Base-by-base conservation (phyloP, 2,113 vertebrate genomes). In the Holacanthus passer region DNA sequence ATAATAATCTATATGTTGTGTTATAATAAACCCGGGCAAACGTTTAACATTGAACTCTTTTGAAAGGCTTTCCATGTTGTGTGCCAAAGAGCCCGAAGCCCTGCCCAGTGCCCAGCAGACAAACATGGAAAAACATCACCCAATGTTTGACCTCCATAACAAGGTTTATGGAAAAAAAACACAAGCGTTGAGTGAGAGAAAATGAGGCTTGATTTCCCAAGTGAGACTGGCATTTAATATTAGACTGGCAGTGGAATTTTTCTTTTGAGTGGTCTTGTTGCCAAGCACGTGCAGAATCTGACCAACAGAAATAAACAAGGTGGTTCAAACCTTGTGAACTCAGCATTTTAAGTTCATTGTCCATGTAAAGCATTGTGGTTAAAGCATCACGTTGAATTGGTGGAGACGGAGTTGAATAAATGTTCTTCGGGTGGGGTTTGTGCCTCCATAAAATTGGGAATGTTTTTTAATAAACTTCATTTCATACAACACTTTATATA, bases 71-170 rank as follows among this genome's bases (percentile, higher is more conserved):
- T 92, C 89, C 89, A 81, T 77, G 52, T 16, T 5, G 47, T 73
- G 73, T 91, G 90, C 90, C 90, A 92, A 50, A 77, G 56, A 69
- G 60, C 17, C 67, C 63, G n/a, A 22, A 29, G 64, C 81, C 80
- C 84, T 45, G 63, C 74, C 73, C 71, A 1, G 47, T 85, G 71
- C 76, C 74, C 73, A 39, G 73, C 67, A 81, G 78, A 84, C 87
- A 87, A 90, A 92, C 90, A 92, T 82, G 89, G 89, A 92, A 93
- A 91, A 89, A 60, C 70, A 79, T 84, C 79, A 82, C 82, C 77
- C 76, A 3, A 50, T 31, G 73, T 68, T 41, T 87, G 89, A 89
- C 83, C 81, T 62, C 35, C 55, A 65, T 69, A 81, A 88, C 69
- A 65, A 74, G 24, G 73, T 62, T 79, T 65, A 79, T 56, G 84